These are phyloP conservation scores for Opisthograptis luteolata DNA, from an alignment of 2,888 invertebrate species.

Conservation along the genomic window DNA sequence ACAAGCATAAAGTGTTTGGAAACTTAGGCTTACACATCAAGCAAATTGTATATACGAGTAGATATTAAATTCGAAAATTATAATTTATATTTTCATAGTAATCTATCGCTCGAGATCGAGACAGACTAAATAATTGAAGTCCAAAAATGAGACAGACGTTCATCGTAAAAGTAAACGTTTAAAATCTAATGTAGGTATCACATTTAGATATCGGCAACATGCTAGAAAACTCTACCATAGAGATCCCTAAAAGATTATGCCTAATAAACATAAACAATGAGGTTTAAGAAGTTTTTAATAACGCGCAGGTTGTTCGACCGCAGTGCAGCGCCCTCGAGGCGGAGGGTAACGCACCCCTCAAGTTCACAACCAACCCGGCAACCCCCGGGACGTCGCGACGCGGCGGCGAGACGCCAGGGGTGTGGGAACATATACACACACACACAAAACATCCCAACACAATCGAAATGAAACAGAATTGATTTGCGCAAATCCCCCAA, in stretches of 20 bases:
- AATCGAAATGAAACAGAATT: slow-evolving; percentile 47
- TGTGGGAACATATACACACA: slow-evolving; percentile 53
- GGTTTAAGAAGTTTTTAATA: slow-evolving; percentile 33
- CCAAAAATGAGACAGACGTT: no score
- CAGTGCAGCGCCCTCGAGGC: slow-evolving; percentile 46
- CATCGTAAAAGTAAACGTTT: no score
- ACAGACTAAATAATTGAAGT: no score
- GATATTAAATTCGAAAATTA: no score
- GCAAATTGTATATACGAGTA: background rate
- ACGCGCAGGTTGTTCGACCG: slow-evolving; percentile 57
- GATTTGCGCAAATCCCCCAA: slow-evolving; percentile 45
- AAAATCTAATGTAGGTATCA: no score
- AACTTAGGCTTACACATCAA: background rate
- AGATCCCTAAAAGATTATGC: no score
- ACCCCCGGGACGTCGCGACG: slow-evolving; percentile 63
- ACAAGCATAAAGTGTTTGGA: slow-evolving; percentile 12
- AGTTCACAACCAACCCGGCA: slow-evolving; percentile 74
- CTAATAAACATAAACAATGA: slow-evolving; percentile 6
- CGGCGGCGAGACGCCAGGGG: slow-evolving; percentile 45
- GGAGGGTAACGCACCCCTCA: slow-evolving; percentile 81
- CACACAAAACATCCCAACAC: slow-evolving; percentile 47
- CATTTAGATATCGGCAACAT: no score
- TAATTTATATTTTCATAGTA: no score
- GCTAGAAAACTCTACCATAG: slow-evolving; percentile 13
- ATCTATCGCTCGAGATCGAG: no score